Percentiles rank a stretch among this genome's conserved stretches.
Evolutionary conservation across 2,113 vertebrate species (phyloP).

Genomic region (Prunella himalayana): DNA sequence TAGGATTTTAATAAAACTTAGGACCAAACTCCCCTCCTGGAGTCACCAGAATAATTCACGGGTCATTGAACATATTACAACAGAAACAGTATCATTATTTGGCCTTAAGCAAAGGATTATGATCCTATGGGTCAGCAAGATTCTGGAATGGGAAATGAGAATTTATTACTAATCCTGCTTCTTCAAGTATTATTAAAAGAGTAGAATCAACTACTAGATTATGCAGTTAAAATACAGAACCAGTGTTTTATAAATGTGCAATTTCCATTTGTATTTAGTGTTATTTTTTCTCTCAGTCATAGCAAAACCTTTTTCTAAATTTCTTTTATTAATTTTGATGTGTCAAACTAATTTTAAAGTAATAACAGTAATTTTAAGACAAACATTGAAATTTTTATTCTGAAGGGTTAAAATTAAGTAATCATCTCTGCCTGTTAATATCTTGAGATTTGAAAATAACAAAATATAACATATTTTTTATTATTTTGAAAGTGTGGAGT

Average conservation of each 20-base stretch:
- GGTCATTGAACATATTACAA: not conserved
- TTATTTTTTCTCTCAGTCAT: not conserved
- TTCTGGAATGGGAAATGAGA: not conserved
- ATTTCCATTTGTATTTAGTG: not conserved
- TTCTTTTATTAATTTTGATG: not conserved
- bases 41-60: not conserved
- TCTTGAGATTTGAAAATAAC: not conserved
- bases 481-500: accelerated
- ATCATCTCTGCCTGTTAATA: not conserved
- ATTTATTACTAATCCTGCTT: not conserved
- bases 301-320: not conserved
- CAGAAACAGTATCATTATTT: not conserved
- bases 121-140: not conserved
- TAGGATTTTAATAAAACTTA: not conserved
- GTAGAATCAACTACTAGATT: not conserved
- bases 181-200: not conserved
- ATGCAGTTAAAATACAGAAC: not conserved
- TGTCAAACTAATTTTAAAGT: not conserved
- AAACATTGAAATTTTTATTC: not conserved
- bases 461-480: not conserved
- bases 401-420: not conserved
- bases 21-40: not conserved
- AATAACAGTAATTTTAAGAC: not conserved
- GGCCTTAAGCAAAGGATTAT: not conserved
- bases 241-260: not conserved